Evolutionary conservation across 2,888 invertebrate genomes (phyloP).

Genomic region (Heterodera filipjevi): DNA sequence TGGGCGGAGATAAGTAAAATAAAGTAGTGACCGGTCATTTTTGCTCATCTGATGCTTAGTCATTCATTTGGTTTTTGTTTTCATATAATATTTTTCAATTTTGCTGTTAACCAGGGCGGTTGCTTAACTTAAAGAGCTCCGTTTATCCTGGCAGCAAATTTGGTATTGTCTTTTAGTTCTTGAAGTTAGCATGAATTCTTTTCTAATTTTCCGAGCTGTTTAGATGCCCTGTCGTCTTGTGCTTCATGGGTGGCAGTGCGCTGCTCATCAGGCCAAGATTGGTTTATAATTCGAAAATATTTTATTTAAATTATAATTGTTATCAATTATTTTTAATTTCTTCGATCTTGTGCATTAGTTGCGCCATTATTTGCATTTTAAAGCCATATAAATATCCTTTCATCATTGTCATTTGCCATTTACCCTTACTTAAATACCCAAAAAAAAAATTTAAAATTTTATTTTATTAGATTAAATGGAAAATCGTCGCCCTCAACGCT

Average conservation of each 20-base stretch:
- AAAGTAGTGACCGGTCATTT: too few relatives aligned
- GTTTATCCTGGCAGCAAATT: neutral
- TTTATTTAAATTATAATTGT: neutral
- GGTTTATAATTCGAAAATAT: neutral
- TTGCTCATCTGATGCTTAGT: too few relatives aligned
- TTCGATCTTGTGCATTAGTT: too few relatives aligned
- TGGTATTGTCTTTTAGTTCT: neutral
- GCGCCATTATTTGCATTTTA: neutral
- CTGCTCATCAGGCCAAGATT: neutral
- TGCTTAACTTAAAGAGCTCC: neutral
- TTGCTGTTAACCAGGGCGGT: constrained; percentile 1
- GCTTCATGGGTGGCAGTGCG: neutral
- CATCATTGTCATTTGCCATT: neutral
- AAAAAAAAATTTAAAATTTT: neutral
- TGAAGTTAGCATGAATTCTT: neutral
- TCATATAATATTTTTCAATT: neutral
- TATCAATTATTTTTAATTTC: too few relatives aligned
- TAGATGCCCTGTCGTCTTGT: neutral
- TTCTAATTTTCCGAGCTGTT: neutral
- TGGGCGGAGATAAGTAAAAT: too few relatives aligned
- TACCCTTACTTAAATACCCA: too few relatives aligned
- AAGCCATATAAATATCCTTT: neutral
- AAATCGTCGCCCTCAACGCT: neutral
- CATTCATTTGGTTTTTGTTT: too few relatives aligned
- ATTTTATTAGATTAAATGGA: neutral